Evolutionary conservation across 2,113 vertebrate genomes (phyloP), one percentile per base, ranked within the genome.

Genomic region (Corydoras sp.): DNA sequence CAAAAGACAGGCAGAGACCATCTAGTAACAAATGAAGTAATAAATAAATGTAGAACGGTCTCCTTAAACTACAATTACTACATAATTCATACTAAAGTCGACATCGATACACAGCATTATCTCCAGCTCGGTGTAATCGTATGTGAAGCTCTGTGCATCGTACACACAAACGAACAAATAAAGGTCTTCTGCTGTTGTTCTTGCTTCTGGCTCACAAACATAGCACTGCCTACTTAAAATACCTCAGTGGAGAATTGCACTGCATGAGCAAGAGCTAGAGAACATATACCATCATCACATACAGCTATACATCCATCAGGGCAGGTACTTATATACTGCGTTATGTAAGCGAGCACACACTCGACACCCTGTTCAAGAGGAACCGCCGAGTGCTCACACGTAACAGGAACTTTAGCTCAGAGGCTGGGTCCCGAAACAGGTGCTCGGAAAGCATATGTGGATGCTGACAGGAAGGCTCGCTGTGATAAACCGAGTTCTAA

Each of bases 401-500:
- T 2, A 30, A 30, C 35, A 43, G 35, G 35, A 43, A 8, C 35
- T 4, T 43, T 43, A 5, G 35, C 4, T 43, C 35, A 43, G 35
- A 43, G 7, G 35, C 35, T 5, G 35, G 35, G 35, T 43, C 35
- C 7, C 35, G 4, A 43, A 43, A 43, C 35, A 53, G 10, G 51
- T 12, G 13, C 51, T 53, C 54, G n/a, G 9, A 49, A 60, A 61
- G 62, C 61, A 60, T 74, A 69, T 54, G 4, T 31, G 7, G 48
- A 69, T 74, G 10, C 3, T 70, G 51, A 32, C n/a, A 66, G 61
- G 18, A 9, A 63, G 29, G 43, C 55, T 62, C 30, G 50, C 4
- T 12, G 58, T 48, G 62, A 58, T 79, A 71, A 71, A 81, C 54
- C 68, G 53, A 74, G 24, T 35, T 69, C 49, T 50, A 58, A 73